A percentile compares a stretch with the other conserved stretches of the same genome.
These are phyloP conservation scores for Laticauda laticaudata DNA, from an alignment of 2,113 vertebrate species.

Conservation along the genomic window DNA sequence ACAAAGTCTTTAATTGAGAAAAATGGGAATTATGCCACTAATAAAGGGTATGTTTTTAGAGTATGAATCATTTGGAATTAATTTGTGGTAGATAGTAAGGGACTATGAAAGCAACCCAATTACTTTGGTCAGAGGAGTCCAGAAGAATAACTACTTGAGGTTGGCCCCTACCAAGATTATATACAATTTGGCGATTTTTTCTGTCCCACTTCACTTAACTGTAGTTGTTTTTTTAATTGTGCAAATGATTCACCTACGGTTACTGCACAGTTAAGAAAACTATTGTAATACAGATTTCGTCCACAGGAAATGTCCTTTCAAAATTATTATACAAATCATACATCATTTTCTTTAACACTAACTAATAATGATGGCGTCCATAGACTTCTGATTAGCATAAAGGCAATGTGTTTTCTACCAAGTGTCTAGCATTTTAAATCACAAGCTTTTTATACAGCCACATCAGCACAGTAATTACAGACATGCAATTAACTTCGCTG, in stretches of 20 bases:
- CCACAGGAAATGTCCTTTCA: neutral
- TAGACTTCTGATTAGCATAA: neutral
- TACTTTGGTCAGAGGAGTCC: neutral
- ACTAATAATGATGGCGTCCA: neutral
- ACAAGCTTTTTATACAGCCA: neutral
- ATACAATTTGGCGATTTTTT: neutral
- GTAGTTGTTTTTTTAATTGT: neutral
- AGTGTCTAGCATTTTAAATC: neutral
- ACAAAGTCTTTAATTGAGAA: neutral
- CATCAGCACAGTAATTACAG: neutral
- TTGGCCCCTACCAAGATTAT: neutral
- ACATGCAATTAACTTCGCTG: neutral
- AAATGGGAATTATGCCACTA: slow-evolving; percentile 1
- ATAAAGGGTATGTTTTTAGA: neutral
- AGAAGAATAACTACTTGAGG: neutral
- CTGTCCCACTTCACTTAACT: neutral
- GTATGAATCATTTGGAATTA: neutral
- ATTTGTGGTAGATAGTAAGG: neutral
- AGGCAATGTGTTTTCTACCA: neutral
- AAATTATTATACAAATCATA: neutral
- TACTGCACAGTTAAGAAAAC: neutral
- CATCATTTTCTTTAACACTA: neutral
- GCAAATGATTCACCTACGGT: neutral
- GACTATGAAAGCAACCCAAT: slow-evolving; percentile 4
- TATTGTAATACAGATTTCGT: neutral